A percentile compares a stretch with the other conserved stretches of the same genome.
phyloP scores from a whole-genome alignment of 2,888 invertebrate genomes.

The Linnaemya tessellans region DNA sequence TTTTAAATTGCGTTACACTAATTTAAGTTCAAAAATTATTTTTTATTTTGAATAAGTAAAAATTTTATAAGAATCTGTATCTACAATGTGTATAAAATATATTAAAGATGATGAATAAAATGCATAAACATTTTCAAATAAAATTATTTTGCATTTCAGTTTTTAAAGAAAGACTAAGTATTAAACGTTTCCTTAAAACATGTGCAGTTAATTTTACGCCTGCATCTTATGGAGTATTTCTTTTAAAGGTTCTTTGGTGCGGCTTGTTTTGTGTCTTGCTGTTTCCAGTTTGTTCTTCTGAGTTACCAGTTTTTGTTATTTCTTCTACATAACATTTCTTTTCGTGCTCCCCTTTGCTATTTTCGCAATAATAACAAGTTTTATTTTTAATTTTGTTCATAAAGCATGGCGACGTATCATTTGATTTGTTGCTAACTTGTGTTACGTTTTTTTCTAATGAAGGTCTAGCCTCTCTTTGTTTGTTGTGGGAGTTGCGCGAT shows the following conservation, averaged over 20 bases:
- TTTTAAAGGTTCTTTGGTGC: constrained; percentile 78
- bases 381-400: constrained; percentile 73
- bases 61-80: constrained; percentile 56
- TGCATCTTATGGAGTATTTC: constrained; percentile 74
- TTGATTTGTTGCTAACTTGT: constrained; percentile 1
- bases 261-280: constrained; percentile 68
- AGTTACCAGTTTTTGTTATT: constrained; percentile 55
- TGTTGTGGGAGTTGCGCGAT: constrained; percentile 81
- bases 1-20: constrained; percentile 55
- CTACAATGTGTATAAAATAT: constrained; percentile 65
- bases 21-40: constrained; percentile 66
- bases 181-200: not conserved
- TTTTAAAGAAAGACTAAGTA: constrained; percentile 12
- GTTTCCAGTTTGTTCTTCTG: not conserved
- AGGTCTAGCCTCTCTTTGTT: constrained; percentile 75
- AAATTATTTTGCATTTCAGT: constrained; percentile 33
- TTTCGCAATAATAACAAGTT: constrained; percentile 79
- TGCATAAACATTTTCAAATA: constrained; percentile 35
- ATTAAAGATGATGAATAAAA: constrained; percentile 48
- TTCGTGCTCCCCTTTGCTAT: constrained; percentile 73
- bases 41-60: constrained; percentile 61
- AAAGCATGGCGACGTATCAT: constrained; percentile 72
- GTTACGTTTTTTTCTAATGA: constrained; percentile 31
- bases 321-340: constrained; percentile 76
- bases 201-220: constrained; percentile 71